phyloP scores from a whole-genome alignment of 1,140 invertebrate species.

The Phthorimaea operculella region DNA sequence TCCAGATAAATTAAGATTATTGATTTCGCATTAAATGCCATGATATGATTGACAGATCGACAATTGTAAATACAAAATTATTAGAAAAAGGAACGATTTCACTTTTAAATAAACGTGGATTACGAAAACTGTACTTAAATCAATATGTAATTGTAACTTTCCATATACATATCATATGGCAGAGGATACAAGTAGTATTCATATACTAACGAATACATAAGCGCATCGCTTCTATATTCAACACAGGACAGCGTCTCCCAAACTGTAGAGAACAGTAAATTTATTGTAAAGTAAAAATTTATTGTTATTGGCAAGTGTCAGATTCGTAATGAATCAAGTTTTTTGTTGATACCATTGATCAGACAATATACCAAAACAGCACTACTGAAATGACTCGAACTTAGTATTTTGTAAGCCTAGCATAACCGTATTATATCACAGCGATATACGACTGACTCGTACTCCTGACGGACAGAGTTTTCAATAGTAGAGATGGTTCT shows the following conservation, averaged over 20 bases:
- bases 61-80: conserved; percentile 4
- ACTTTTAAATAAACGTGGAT: not conserved
- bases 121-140: conserved; percentile 33
- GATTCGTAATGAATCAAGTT: no score
- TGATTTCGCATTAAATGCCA: conserved; percentile 2
- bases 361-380: no score
- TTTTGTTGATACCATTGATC: no score
- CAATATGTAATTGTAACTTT: conserved; percentile 25
- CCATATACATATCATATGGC: conserved; percentile 35
- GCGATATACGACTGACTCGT: no score
- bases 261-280: not conserved
- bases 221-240: conserved; percentile 1
- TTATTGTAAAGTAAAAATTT: no score
- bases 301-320: no score
- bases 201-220: not conserved
- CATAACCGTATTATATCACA: no score
- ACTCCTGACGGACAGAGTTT: no score
- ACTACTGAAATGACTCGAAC: no score
- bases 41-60: conserved; percentile 6
- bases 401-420: no score
- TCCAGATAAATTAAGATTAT: not conserved
- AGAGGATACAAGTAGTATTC: not conserved
- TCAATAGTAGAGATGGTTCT: no score
- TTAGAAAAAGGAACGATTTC: conserved; percentile 13
- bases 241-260: not conserved